These are phyloP conservation scores for Listronotus oregonensis DNA, from an alignment of 1,140 invertebrate genomes.

Conservation along the genomic window DNA sequence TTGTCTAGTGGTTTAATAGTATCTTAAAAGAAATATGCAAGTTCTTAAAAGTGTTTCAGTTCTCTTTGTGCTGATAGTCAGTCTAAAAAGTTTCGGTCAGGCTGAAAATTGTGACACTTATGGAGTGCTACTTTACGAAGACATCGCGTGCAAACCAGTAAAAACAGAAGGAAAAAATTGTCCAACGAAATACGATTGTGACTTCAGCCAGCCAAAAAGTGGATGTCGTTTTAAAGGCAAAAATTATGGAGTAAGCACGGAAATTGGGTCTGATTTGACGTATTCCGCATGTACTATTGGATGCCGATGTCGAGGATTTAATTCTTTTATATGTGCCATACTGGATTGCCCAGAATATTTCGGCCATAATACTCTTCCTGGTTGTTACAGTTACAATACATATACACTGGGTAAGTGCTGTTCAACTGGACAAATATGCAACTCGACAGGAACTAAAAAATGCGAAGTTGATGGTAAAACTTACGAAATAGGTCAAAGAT, in stretches of 20 bases:
- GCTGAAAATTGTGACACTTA: constrained; percentile 34
- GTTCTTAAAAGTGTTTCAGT: neutral
- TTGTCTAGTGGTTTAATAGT: too few relatives aligned
- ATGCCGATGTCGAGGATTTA: constrained; percentile 16
- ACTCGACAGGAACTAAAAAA: constrained; percentile 24
- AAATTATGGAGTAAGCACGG: constrained; percentile 4
- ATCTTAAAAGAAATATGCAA: too few relatives aligned
- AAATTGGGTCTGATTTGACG: constrained; percentile 19
- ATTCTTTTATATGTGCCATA: constrained; percentile 25
- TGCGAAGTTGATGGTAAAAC: constrained; percentile 41
- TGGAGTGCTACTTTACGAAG: constrained; percentile 39
- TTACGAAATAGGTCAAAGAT: constrained; percentile 40
- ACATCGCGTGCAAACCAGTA: constrained; percentile 35
- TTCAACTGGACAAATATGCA: constrained; percentile 34
- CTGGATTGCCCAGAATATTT: constrained; percentile 39
- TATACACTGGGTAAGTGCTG: constrained; percentile 41
- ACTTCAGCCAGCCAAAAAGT: constrained; percentile 9
- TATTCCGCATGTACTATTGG: constrained; percentile 29
- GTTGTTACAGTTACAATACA: constrained; percentile 35
- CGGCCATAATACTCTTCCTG: neutral
- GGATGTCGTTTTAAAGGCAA: constrained; percentile 32
- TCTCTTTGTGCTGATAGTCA: neutral
- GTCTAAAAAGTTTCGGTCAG: neutral
- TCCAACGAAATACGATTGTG: constrained; percentile 33
- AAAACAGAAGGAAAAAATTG: constrained; percentile 16